Evolutionary conservation across 2,888 invertebrate genomes (phyloP).

Genomic region (Palloptera scutellata): DNA sequence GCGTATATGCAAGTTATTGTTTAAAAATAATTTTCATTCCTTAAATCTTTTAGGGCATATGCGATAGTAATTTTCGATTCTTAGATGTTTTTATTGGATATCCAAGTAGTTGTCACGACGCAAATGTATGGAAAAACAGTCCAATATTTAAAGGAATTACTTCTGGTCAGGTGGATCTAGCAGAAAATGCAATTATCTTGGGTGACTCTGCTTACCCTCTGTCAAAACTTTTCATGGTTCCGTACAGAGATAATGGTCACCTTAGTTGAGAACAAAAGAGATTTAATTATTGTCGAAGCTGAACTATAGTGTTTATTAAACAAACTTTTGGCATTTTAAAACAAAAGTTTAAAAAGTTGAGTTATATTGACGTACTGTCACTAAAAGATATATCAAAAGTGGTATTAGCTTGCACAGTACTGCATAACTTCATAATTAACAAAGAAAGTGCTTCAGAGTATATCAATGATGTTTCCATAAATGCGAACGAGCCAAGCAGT

Average conservation of each 20-base stretch:
- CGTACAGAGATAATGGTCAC: neutral
- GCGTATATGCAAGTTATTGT: too few relatives aligned
- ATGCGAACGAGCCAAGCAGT: too few relatives aligned
- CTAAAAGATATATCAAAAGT: too few relatives aligned
- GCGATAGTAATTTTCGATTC: neutral
- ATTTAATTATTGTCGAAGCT: conserved; percentile 1
- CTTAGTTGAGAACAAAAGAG: neutral
- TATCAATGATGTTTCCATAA: too few relatives aligned
- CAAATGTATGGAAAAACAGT: neutral
- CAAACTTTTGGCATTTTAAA: conserved; percentile 11
- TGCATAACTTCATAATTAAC: too few relatives aligned
- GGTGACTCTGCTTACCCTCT: conserved; percentile 10
- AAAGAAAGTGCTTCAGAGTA: too few relatives aligned
- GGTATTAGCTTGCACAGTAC: too few relatives aligned
- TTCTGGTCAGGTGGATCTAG: conserved; percentile 6
- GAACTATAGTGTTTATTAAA: neutral
- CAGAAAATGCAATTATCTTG: too few relatives aligned
- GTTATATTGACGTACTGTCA: conserved; percentile 4
- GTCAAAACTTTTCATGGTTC: conserved; percentile 5
- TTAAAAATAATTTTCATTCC: neutral
- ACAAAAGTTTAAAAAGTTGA: conserved; percentile 4
- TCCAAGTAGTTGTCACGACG: conserved; percentile 11
- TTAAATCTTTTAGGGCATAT: neutral
- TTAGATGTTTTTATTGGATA: conserved; percentile 10
- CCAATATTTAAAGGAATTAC: neutral